Evolutionary conservation across 2,113 vertebrate genomes (phyloP).

Genomic region (Acanthochromis polyacanthus): DNA sequence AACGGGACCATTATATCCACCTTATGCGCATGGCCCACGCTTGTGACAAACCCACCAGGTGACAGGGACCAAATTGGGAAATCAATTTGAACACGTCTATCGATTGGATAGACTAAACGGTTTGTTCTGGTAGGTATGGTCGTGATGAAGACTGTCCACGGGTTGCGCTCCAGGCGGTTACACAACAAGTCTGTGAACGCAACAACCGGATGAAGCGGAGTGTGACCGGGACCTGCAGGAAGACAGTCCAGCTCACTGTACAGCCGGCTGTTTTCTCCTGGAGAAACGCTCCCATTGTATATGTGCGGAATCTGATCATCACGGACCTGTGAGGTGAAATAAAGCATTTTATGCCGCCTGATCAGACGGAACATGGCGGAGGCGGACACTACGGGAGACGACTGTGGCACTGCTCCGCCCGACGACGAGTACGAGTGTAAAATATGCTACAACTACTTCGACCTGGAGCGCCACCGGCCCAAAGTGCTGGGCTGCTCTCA

Average conservation of each 20-base stretch:
- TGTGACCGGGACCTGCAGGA: not conserved
- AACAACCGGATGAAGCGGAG: not conserved
- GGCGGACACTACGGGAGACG: conserved; percentile 44
- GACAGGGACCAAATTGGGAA: conserved; percentile 26
- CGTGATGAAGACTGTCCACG: not conserved
- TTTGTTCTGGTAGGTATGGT: conserved; percentile 28
- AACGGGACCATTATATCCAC: conserved; percentile 26
- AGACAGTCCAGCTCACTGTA: not conserved
- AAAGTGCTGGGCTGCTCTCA: conserved; percentile 87
- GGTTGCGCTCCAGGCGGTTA: not conserved
- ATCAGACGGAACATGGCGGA: conserved; percentile 80
- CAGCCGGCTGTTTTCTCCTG: not conserved
- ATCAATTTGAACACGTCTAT: conserved; percentile 34
- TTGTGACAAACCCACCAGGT: conserved; percentile 53
- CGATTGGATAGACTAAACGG: not conserved
- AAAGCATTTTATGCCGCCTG: not conserved
- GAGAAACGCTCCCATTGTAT: not conserved
- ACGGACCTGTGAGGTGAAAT: not conserved
- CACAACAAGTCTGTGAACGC: not conserved
- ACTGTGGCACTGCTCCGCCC: not conserved
- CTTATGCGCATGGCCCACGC: conserved; percentile 28
- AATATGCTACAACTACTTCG: conserved; percentile 89
- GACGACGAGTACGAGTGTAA: conserved; percentile 88
- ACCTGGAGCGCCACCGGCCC: conserved; percentile 84
- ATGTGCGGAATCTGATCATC: not conserved